Evolutionary conservation across 2,888 invertebrate species (phyloP).

Genomic region (Plutella xylostella): DNA sequence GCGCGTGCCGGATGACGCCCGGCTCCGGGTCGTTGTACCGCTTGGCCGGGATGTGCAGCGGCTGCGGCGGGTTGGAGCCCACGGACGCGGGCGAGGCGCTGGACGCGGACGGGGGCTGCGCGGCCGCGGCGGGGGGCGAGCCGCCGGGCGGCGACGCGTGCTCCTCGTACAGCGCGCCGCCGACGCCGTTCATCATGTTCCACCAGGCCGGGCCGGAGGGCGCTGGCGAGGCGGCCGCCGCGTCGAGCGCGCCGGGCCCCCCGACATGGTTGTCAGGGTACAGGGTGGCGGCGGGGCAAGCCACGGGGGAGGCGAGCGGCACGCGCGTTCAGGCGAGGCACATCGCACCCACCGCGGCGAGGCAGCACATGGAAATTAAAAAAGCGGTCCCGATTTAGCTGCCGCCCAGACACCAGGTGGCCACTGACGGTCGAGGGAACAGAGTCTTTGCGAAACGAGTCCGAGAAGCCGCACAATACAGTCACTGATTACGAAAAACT

Average conservation of each 20-base stretch:
- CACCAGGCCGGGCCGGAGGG: constrained; percentile 88
- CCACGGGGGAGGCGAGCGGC: constrained; percentile 77
- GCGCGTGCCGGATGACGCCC: constrained; percentile 82
- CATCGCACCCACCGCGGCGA: constrained; percentile 61
- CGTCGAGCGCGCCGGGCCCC: constrained; percentile 76
- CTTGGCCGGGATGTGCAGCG: constrained; percentile 91
- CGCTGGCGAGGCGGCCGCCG: constrained; percentile 79
- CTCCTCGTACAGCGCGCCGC: constrained; percentile 84
- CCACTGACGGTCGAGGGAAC: not conserved
- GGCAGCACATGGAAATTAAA: constrained; percentile 67
- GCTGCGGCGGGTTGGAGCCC: constrained; percentile 78
- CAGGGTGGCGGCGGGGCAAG: constrained; percentile 85
- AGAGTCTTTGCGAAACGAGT: not conserved
- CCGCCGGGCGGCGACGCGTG: constrained; percentile 70
- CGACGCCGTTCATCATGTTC: constrained; percentile 84
- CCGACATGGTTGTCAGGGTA: constrained; percentile 81
- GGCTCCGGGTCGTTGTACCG: constrained; percentile 75
- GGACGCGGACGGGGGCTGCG: constrained; percentile 71
- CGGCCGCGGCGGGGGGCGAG: constrained; percentile 76
- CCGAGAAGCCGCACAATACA: constrained; percentile 24
- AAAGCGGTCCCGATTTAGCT: constrained; percentile 66
- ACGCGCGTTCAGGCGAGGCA: constrained; percentile 60
- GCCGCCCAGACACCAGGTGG: constrained; percentile 33
- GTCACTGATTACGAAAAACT: constrained; percentile 46
- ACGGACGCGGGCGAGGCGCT: constrained; percentile 71